These are phyloP conservation scores for Canis aureus DNA, from an alignment of 2,113 vertebrate genomes.

Conservation along the genomic window DNA sequence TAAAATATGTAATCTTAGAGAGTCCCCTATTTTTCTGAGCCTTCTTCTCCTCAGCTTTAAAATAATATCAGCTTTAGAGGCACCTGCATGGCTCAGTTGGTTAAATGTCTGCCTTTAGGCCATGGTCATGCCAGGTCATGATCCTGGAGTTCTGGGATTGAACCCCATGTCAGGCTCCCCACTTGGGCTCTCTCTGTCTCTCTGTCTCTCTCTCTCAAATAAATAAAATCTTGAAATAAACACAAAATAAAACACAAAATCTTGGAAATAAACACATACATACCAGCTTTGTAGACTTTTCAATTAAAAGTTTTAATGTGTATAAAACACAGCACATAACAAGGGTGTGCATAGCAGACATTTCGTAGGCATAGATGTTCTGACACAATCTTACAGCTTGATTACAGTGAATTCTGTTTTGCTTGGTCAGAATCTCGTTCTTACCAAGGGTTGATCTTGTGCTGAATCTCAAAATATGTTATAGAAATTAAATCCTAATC, in stretches of 20 bases:
- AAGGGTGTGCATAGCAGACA: rapidly evolving
- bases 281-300: not conserved
- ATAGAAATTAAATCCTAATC: not conserved
- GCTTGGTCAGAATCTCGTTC: not conserved
- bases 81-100: not conserved
- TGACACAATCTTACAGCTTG: not conserved
- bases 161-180: not conserved
- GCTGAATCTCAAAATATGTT: not conserved
- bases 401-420: not conserved
- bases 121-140: not conserved
- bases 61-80: not conserved
- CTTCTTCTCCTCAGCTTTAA: not conserved
- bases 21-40: not conserved
- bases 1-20: not conserved
- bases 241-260: not conserved
- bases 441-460: not conserved
- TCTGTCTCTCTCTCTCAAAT: not conserved
- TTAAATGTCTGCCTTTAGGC: not conserved
- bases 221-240: not conserved
- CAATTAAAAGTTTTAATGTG: not conserved
- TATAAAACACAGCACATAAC: not conserved
- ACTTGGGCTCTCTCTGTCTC: not conserved
- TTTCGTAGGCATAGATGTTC: not conserved
- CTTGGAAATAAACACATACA: not conserved
- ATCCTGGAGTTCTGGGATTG: not conserved